Evolutionary conservation across 2,113 vertebrate genomes (phyloP).

Genomic region (Tichodroma muraria): DNA sequence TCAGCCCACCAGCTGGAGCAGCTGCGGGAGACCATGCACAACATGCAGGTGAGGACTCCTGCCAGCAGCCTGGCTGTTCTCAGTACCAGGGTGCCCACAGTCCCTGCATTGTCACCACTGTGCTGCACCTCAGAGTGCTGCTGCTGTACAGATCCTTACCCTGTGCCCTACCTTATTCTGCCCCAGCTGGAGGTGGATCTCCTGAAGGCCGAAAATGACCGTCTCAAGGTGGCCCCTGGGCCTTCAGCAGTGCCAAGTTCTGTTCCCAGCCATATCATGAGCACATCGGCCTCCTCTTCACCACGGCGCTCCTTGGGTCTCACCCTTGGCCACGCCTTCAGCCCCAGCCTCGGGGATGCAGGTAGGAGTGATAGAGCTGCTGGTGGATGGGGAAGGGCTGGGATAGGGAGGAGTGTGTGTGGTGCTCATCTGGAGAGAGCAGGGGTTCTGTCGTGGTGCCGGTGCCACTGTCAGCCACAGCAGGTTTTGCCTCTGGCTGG

Average conservation of each 20-base stretch:
- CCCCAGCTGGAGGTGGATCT: constrained; percentile 87
- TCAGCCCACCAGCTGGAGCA: constrained; percentile 95
- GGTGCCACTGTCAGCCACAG: fast-evolving
- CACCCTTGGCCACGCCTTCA: constrained; percentile 85
- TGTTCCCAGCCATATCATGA: constrained; percentile 74
- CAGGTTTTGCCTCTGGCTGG: neutral
- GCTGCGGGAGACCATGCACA: constrained; percentile 92
- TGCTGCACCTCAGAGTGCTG: neutral
- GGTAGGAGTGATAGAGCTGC: constrained; percentile 61
- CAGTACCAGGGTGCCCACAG: neutral
- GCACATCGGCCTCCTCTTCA: constrained; percentile 76
- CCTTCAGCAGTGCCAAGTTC: constrained; percentile 58
- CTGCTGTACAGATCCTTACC: fast-evolving
- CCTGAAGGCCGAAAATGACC: constrained; percentile 90
- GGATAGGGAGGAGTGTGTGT: neutral
- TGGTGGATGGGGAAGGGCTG: neutral
- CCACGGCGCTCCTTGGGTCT: constrained; percentile 83
- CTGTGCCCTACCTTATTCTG: neutral
- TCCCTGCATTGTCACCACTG: fast-evolving
- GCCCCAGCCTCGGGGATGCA: constrained; percentile 77
- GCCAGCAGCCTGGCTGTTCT: neutral
- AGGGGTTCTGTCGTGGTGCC: fast-evolving
- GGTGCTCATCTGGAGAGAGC: neutral
- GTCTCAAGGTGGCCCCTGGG: constrained; percentile 85
- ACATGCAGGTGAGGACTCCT: constrained; percentile 83